phyloP scores from a whole-genome alignment of 2,888 invertebrate species.

The Mythimna pallens region DNA sequence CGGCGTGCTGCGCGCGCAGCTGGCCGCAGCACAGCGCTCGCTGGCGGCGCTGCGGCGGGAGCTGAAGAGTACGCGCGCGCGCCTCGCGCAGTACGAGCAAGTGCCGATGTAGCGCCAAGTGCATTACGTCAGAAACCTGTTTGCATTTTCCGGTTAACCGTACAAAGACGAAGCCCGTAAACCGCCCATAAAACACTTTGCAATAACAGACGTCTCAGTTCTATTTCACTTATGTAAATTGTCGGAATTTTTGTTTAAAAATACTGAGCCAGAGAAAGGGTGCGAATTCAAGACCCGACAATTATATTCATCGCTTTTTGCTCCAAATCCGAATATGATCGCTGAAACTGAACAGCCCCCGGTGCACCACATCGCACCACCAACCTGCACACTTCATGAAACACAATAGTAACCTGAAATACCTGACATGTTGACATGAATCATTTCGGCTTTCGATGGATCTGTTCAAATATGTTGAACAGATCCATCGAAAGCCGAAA shows the following conservation, averaged over 20 bases:
- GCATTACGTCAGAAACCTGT: slow-evolving; percentile 2
- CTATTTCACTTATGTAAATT: not conserved
- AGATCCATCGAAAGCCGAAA: too few relatives aligned
- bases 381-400: not conserved
- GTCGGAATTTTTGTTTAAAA: slow-evolving; percentile 3
- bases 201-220: not conserved
- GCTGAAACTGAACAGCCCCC: not conserved
- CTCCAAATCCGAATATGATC: not conserved
- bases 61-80: slow-evolving; percentile 52
- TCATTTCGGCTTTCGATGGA: not conserved
- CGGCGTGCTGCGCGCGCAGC: slow-evolving; percentile 63
- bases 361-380: not conserved
- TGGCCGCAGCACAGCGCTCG: slow-evolving; percentile 77
- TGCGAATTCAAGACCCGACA: not conserved
- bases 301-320: not conserved
- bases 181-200: not conserved
- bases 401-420: not conserved
- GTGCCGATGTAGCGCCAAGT: not conserved
- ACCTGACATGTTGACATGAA: not conserved
- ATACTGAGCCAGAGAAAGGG: not conserved
- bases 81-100: slow-evolving; percentile 95
- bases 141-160: not conserved
- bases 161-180: not conserved
- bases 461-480: not conserved
- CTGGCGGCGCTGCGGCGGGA: slow-evolving; percentile 92